Evolutionary conservation across 2,888 invertebrate genomes (phyloP).

Genomic region (Lordiphosa fenestrarum): DNA sequence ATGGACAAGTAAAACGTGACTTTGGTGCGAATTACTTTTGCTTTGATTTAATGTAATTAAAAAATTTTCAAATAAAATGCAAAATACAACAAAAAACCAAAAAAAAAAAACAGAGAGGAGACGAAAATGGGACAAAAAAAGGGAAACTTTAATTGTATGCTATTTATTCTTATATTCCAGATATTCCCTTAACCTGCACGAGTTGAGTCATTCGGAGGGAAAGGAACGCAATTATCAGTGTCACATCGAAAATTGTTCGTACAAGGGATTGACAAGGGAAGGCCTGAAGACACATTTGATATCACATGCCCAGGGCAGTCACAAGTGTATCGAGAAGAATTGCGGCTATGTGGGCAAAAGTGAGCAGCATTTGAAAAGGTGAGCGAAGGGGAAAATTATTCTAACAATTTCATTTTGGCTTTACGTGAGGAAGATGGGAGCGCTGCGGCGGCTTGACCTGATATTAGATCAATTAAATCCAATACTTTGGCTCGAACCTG

Average conservation of each 20-base stretch:
- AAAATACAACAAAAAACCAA: slow-evolving; percentile 22
- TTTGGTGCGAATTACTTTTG: slow-evolving; percentile 72
- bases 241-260: slow-evolving; percentile 82
- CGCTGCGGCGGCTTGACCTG: too few relatives aligned
- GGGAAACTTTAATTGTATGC: slow-evolving; percentile 16
- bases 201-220: slow-evolving; percentile 80
- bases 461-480: too few relatives aligned
- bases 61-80: slow-evolving; percentile 59
- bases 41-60: slow-evolving; percentile 78
- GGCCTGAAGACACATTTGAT: slow-evolving; percentile 82
- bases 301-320: slow-evolving; percentile 82
- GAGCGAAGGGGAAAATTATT: slow-evolving; percentile 20
- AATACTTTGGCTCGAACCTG: too few relatives aligned
- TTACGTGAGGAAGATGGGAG: too few relatives aligned
- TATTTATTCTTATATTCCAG: slow-evolving; percentile 74
- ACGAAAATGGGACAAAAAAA: slow-evolving; percentile 34
- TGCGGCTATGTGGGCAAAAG: slow-evolving; percentile 83
- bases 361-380: slow-evolving; percentile 74
- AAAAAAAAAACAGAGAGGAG: too few relatives aligned
- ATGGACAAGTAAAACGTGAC: slow-evolving; percentile 66
- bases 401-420: too few relatives aligned
- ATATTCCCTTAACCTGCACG: slow-evolving; percentile 83
- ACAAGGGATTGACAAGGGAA: slow-evolving; percentile 82
- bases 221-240: slow-evolving; percentile 81
- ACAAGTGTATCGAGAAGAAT: slow-evolving; percentile 79